A percentile compares a stretch with the other conserved stretches of the same genome.
Conservation (phyloP, 2,113 vertebrate genomes). For the Eptesicus fuscus region DNA sequence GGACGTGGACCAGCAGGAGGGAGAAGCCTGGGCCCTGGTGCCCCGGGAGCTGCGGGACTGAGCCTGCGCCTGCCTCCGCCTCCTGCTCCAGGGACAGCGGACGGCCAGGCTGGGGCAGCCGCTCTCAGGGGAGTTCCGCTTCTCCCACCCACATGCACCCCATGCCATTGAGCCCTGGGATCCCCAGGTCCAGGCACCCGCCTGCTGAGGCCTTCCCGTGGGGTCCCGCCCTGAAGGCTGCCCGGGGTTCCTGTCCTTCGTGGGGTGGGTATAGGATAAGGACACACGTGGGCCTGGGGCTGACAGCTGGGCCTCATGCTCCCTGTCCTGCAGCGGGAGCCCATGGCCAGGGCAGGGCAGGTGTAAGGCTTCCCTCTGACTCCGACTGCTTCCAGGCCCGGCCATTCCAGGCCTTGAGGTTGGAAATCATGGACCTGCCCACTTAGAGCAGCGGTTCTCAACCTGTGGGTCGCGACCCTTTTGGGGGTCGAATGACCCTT, state of each 20-base stretch:
- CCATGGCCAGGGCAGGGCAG: rapidly evolving
- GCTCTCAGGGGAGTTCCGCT: not conserved
- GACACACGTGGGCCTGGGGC: too few species aligned
- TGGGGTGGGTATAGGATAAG: not conserved
- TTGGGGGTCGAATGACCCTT: too few species aligned
- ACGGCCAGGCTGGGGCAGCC: too few species aligned
- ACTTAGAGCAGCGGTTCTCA: too few species aligned
- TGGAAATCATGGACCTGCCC: too few species aligned
- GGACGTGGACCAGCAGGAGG: not conserved
- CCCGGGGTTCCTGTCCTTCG: not conserved
- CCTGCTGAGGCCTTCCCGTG: not conserved
- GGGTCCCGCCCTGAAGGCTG: too few species aligned
- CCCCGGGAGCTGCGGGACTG: not conserved
- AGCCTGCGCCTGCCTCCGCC: not conserved
- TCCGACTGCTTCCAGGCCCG: not conserved
- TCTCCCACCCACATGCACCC: not conserved
- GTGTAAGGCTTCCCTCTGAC: too few species aligned
- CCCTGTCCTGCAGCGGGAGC: not conserved
- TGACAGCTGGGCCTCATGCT: not conserved
- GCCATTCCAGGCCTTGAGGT: too few species aligned
- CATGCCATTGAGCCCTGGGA: not conserved
- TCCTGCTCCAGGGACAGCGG: not conserved
- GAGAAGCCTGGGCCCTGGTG: not conserved
- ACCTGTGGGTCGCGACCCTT: too few species aligned
- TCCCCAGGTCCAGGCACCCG: too few species aligned